Conservation (phyloP, 2,888 invertebrate species). For the Tachina lurida region DNA sequence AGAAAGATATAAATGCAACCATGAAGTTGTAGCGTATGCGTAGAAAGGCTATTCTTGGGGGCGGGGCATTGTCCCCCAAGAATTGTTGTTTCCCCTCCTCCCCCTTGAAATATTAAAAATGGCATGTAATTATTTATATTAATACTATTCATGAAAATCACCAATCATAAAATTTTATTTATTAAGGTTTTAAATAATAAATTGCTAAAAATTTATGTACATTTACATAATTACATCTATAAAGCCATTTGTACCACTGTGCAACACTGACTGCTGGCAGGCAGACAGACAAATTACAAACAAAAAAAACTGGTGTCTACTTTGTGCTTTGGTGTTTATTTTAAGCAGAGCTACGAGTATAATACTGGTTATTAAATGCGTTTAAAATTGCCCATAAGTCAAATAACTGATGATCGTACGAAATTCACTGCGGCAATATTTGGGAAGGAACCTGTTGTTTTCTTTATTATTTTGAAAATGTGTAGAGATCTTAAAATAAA, state of each 20-base stretch:
- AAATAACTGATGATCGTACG: constrained; percentile 21
- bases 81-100: too few relatives aligned
- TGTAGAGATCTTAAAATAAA: not conserved
- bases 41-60: too few relatives aligned
- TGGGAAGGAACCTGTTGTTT: constrained; percentile 33
- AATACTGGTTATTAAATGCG: constrained; percentile 69
- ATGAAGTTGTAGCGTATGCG: too few relatives aligned
- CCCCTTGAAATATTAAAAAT: too few relatives aligned
- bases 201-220: too few relatives aligned
- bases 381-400: constrained; percentile 63
- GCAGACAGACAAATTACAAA: not conserved
- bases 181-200: too few relatives aligned
- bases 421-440: constrained; percentile 2
- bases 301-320: constrained; percentile 40
- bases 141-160: too few relatives aligned
- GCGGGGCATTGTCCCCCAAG: too few relatives aligned
- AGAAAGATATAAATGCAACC: too few relatives aligned
- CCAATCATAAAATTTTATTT: too few relatives aligned
- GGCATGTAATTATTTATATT: too few relatives aligned
- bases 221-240: too few relatives aligned
- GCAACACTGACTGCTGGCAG: constrained; percentile 11
- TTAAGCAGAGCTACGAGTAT: constrained; percentile 46
- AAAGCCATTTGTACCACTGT: not conserved
- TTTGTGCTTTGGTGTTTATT: constrained; percentile 34
- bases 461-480: not conserved